Conservation (phyloP, 1,140 invertebrate species). For the Papilio aristodemus region DNA sequence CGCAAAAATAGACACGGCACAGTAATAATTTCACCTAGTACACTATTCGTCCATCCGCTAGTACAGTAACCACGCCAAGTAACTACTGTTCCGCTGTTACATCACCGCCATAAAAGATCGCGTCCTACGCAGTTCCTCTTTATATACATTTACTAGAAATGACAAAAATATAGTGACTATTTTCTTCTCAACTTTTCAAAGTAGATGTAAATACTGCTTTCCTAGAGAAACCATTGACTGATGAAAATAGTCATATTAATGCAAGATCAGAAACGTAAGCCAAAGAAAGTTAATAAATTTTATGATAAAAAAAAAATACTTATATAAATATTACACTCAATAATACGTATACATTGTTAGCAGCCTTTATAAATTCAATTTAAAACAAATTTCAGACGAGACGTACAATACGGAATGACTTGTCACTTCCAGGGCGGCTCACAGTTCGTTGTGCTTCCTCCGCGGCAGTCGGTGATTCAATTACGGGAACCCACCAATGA, state of each 20-base stretch:
- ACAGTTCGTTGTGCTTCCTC: conserved; percentile 18
- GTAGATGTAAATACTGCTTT: too few relatives aligned
- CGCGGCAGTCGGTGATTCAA: conserved; percentile 21
- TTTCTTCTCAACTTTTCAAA: too few relatives aligned
- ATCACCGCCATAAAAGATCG: neutral
- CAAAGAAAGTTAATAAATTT: too few relatives aligned
- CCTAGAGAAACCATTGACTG: too few relatives aligned
- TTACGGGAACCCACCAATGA: conserved; percentile 24
- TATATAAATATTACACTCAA: conserved; percentile 11
- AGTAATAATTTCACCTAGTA: neutral
- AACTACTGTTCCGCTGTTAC: neutral
- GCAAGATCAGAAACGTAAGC: too few relatives aligned
- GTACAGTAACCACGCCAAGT: neutral
- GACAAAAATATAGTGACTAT: conserved; percentile 28
- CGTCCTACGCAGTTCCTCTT: neutral
- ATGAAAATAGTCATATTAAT: too few relatives aligned
- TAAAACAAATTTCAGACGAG: conserved; percentile 8
- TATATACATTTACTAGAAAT: conserved; percentile 23
- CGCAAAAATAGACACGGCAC: neutral
- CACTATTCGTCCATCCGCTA: neutral
- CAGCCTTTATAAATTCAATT: neutral
- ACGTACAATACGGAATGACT: neutral
- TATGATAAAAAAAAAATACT: too few relatives aligned
- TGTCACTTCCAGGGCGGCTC: conserved; percentile 12
- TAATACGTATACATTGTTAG: conserved; percentile 9